A percentile compares a stretch with the other conserved stretches of the same genome.
Conservation (phyloP, 2,797 vertebrate genomes). For the Rhyacichthys aspro region DNA sequence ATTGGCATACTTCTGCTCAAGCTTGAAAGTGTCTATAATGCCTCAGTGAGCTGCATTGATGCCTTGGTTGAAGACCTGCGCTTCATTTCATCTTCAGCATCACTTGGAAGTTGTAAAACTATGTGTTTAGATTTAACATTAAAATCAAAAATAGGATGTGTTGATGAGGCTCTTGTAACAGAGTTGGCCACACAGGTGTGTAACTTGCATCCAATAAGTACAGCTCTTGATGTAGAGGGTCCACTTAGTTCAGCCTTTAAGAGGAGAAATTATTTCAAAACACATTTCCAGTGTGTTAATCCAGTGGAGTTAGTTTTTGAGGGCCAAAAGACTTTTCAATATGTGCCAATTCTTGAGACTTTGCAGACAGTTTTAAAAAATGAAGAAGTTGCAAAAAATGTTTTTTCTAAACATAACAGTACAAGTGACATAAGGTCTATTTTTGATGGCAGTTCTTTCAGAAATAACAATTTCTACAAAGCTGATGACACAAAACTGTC, state of each 20-base stretch:
- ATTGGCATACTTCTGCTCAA: conserved; percentile 48
- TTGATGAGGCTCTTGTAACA: conserved; percentile 38
- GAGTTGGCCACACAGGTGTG: conserved; percentile 50
- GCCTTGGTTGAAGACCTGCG: conserved; percentile 53
- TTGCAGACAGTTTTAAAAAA: too few species aligned
- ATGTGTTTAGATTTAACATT: conserved; percentile 49
- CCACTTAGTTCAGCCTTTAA: conserved; percentile 48
- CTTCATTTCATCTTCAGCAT: conserved; percentile 52
- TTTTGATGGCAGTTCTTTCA: too few species aligned
- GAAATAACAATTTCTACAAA: too few species aligned
- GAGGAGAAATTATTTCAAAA: conserved; percentile 47
- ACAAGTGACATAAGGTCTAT: too few species aligned
- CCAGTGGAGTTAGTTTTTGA: too few species aligned
- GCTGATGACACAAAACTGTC: too few species aligned
- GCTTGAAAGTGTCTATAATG: conserved; percentile 45
- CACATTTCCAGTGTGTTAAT: conserved; percentile 42
- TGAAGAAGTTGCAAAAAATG: too few species aligned
- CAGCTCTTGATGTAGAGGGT: conserved; percentile 46
- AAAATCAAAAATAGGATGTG: conserved; percentile 30
- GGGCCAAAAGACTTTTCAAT: too few species aligned
- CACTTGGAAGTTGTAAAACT: conserved; percentile 29
- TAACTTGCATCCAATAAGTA: conserved; percentile 44
- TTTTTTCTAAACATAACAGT: too few species aligned
- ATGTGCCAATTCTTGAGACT: too few species aligned
- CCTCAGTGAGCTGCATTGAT: conserved; percentile 46